A percentile compares a stretch with the other conserved stretches of the same genome.
phyloP scores from a whole-genome alignment of 1,140 invertebrate genomes.

The Onthophagus taurus region DNA sequence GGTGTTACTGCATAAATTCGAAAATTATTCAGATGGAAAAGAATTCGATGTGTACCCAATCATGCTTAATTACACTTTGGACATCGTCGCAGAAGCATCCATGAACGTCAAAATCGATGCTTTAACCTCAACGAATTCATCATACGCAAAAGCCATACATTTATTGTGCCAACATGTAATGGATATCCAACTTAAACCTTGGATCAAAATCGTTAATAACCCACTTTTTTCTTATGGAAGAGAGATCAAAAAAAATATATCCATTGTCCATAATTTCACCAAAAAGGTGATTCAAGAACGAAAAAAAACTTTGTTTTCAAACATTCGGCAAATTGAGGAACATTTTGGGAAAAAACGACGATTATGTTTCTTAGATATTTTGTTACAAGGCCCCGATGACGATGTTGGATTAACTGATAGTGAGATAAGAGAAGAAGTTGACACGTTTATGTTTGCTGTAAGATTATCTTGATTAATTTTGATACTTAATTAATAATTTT shows the following conservation, averaged over 20 bases:
- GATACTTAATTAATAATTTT: neutral
- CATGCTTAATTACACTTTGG: slow-evolving; percentile 65
- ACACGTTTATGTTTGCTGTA: slow-evolving; percentile 9
- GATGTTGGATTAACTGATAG: neutral
- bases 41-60: slow-evolving; percentile 65
- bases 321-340: neutral
- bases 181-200: neutral
- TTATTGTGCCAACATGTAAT: neutral
- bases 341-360: neutral
- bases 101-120: slow-evolving; percentile 3
- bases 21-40: slow-evolving; percentile 45
- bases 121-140: neutral
- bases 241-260: neutral
- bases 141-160: neutral
- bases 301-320: neutral
- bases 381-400: slow-evolving; percentile 1
- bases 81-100: slow-evolving; percentile 49
- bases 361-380: slow-evolving; percentile 2
- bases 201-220: neutral
- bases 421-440: neutral
- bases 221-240: slow-evolving; percentile 3
- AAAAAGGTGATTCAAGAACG: neutral
- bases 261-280: neutral
- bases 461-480: neutral
- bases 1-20: slow-evolving; percentile 55